Conservation (phyloP, 2,113 vertebrate species). For the Morone chrysops region DNA sequence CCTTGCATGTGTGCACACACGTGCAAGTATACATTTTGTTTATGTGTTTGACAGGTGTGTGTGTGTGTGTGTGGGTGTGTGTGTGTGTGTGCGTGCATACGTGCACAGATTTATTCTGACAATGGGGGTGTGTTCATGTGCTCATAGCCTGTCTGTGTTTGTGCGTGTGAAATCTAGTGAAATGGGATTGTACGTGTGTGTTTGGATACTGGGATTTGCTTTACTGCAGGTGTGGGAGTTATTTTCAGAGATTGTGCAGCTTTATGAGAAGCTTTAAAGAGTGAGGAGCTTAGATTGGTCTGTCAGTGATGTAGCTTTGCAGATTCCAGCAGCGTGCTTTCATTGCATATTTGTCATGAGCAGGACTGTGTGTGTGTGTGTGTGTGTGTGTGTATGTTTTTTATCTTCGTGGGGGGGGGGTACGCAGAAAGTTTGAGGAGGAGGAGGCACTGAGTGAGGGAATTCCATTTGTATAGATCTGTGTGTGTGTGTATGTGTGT, state of each 20-base stretch:
- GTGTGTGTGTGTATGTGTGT: conserved; percentile 15
- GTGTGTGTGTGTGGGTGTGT: conserved; percentile 30
- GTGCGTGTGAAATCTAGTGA: conserved; percentile 29
- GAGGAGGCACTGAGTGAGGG: conserved; percentile 64
- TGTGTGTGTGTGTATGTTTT: conserved; percentile 34
- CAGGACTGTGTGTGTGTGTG: conserved; percentile 34
- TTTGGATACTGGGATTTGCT: conserved; percentile 56
- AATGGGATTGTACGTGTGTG: conserved; percentile 40
- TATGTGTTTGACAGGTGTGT: conserved; percentile 51
- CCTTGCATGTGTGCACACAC: conserved; percentile 44
- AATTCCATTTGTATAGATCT: conserved; percentile 71
- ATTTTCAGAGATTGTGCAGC: conserved; percentile 63
- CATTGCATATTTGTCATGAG: conserved; percentile 70
- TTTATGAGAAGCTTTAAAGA: conserved; percentile 70
- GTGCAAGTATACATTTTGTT: conserved; percentile 65
- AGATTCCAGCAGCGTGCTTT: conserved; percentile 69
- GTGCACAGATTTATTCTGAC: conserved; percentile 37
- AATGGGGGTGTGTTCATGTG: conserved; percentile 55
- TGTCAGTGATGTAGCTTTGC: conserved; percentile 66
- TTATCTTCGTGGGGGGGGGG: conserved; percentile 19
- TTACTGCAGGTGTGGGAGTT: conserved; percentile 78
- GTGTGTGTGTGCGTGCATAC: conserved; percentile 2
- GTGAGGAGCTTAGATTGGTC: conserved; percentile 68
- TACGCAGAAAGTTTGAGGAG: conserved; percentile 69
- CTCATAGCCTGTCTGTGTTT: conserved; percentile 17